phyloP scores from a whole-genome alignment of 1,140 invertebrate species.

The Dreissena polymorpha region DNA sequence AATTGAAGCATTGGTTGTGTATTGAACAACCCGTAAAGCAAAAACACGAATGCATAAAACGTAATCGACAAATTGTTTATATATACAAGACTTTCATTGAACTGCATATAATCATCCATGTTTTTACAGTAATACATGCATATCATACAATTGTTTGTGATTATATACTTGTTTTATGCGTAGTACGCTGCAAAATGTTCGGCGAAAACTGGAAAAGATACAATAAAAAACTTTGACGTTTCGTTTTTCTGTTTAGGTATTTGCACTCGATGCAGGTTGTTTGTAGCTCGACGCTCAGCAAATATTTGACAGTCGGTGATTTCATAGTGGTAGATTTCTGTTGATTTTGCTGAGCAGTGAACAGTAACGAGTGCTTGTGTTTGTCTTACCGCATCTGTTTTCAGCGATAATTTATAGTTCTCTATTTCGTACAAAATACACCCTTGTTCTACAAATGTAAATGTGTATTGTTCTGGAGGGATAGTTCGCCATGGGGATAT shows the following conservation, averaged over 20 bases:
- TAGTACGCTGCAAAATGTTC: too few relatives aligned
- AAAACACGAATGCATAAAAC: neutral
- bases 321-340: too few relatives aligned
- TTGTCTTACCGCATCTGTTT: neutral
- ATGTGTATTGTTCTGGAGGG: neutral
- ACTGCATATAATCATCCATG: slow-evolving; percentile 13
- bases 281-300: too few relatives aligned
- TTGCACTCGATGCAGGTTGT: too few relatives aligned
- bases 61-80: slow-evolving; percentile 14
- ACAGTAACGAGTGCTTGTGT: neutral
- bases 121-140: neutral
- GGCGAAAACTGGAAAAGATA: too few relatives aligned
- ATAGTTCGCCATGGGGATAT: slow-evolving; percentile 4
- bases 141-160: too few relatives aligned
- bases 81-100: slow-evolving; percentile 6
- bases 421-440: slow-evolving; percentile 4
- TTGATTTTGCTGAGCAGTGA: too few relatives aligned
- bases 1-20: slow-evolving; percentile 2
- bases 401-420: neutral
- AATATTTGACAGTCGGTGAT: too few relatives aligned
- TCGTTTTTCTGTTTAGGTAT: too few relatives aligned
- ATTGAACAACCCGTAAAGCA: neutral
- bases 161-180: too few relatives aligned
- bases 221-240: too few relatives aligned
- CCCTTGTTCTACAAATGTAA: neutral